Base-by-base conservation (phyloP, 2,797 vertebrate species). In the Mormyrus proboscirostris region DNA sequence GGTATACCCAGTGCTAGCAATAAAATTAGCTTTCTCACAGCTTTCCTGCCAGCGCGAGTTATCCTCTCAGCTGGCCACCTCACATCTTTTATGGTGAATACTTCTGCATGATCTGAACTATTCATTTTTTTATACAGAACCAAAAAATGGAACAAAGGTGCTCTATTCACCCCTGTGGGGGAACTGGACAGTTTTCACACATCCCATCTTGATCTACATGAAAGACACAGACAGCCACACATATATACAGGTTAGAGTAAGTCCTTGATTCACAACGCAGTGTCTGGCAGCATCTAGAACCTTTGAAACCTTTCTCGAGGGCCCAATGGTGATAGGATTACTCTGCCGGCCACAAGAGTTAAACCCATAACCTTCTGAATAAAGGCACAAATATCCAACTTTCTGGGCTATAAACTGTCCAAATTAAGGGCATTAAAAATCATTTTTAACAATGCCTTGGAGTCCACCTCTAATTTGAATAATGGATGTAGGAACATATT, bases 401-500 rank as follows among this genome's bases (percentile, higher is more conserved):
- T 38, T 29, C 65, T 73, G 65, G 14, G 65, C 33, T 38, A 38
- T 14, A 16, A 33, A 73, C 65, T 73, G 65, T 73, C 12, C 33
- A 73, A 73, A 38, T 73, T 33, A 73, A 73, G 29, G 65, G 12
- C 33, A 38, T 33, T 16, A 73, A 38, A 73, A 38, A 65, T 65
- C 8, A 10, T 38, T 69, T 69, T 69, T 33, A 69, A 69, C 25
- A 69, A 69, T 69, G 65, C 25, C 65, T 69, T 33, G 65, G 65
- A 82, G 41, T 82, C 41, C 41, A 44, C 76, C 41, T 41, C 76
- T 82, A 82, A 82, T 47, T 82, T 44, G 38, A 82, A 47, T 44
- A 79, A 44, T 79, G 73, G 38, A 79, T 79, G 19, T n/a, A 79
- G 73, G 38, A 79, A 79, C 73, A 79, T 79, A 19, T 79, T 79